Evolutionary conservation across 1,140 invertebrate genomes (phyloP).

Genomic region (Drosophila kikkawai): DNA sequence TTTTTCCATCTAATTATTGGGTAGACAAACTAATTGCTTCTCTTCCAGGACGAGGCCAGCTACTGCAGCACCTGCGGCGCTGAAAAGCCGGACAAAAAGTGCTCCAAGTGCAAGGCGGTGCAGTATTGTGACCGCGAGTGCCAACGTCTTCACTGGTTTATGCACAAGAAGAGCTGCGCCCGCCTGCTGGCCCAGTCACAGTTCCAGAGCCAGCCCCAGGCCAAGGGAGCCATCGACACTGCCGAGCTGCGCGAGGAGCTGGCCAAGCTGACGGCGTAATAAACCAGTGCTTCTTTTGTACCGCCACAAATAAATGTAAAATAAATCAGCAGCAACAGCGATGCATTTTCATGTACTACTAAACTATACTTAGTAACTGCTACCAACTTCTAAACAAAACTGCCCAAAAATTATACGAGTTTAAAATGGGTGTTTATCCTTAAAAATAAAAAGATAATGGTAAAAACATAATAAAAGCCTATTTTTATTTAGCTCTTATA

Average conservation of each 20-base stretch:
- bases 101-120: conserved; percentile 97
- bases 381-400: conserved; percentile 11
- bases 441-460: conserved; percentile 7
- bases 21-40: background rate
- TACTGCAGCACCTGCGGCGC: conserved; percentile 96
- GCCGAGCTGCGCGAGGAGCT: conserved; percentile 74
- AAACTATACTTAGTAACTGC: conserved; percentile 15
- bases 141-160: conserved; percentile 97
- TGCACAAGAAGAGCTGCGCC: conserved; percentile 95
- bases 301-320: conserved; percentile 38
- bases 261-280: conserved; percentile 65
- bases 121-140: conserved; percentile 97
- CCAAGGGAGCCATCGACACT: conserved; percentile 64
- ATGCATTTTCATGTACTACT: conserved; percentile 35
- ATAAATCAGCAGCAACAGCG: conserved; percentile 22
- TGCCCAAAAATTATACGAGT: conserved; percentile 10
- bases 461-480: background rate
- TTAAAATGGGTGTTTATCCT: background rate
- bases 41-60: conserved; percentile 87
- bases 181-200: conserved; percentile 85
- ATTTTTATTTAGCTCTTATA: background rate
- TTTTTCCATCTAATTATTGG: background rate
- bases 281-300: conserved; percentile 28
- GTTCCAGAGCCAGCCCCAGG: conserved; percentile 32
- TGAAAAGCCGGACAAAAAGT: conserved; percentile 95